These are phyloP conservation scores for Malachius bipustulatus DNA, from an alignment of 2,888 invertebrate genomes.

Conservation along the genomic window DNA sequence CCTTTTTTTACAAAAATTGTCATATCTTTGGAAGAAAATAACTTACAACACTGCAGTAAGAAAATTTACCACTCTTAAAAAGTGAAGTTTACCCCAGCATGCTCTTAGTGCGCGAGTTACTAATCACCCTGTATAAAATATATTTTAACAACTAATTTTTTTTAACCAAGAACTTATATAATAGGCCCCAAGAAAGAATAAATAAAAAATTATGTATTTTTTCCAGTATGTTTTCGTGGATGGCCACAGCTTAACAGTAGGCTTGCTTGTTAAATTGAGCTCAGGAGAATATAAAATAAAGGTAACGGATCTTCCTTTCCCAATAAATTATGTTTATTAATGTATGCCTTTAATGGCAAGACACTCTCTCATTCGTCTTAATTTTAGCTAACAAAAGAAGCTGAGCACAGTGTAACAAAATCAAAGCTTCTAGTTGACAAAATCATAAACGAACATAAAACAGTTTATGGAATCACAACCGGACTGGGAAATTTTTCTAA, in stretches of 20 bases:
- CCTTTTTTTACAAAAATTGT: no score
- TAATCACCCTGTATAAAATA: no score
- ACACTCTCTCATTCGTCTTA: no score
- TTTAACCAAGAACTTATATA: no score
- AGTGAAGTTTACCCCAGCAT: no score
- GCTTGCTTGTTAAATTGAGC: slow-evolving; percentile 45
- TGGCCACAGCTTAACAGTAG: slow-evolving; percentile 43
- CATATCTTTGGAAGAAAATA: no score
- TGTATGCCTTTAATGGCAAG: no score
- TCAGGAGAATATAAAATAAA: slow-evolving; percentile 43
- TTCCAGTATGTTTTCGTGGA: slow-evolving; percentile 42
- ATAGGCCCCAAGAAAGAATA: slow-evolving; percentile 4
- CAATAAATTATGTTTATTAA: no score
- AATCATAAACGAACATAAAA: slow-evolving; percentile 38
- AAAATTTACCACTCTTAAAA: no score
- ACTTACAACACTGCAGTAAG: no score
- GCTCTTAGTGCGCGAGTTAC: no score
- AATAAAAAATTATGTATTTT: slow-evolving; percentile 6
- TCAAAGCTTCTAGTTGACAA: slow-evolving; percentile 45
- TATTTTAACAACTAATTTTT: no score
- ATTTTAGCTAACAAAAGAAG: slow-evolving; percentile 41
- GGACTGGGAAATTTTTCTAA: slow-evolving; percentile 15
- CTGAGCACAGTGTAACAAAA: slow-evolving; percentile 41
- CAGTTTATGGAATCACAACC: slow-evolving; percentile 16
- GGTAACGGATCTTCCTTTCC: slow-evolving; percentile 30